These are phyloP conservation scores for Smittia sp. DNA, from an alignment of 2,888 invertebrate species.

Conservation along the genomic window DNA sequence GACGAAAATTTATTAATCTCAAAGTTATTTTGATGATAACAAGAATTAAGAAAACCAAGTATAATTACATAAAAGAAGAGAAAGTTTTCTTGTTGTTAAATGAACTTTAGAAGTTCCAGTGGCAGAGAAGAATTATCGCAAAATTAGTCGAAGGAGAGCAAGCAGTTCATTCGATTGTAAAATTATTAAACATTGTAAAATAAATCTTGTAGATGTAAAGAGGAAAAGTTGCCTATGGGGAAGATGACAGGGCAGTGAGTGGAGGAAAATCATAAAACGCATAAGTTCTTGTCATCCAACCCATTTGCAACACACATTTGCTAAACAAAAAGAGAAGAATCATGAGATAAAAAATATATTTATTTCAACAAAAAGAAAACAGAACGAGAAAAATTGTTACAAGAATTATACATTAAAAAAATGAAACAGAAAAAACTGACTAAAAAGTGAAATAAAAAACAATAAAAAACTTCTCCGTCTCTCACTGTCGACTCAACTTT, in stretches of 20 bases:
- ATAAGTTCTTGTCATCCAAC: not conserved
- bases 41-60: not conserved
- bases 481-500: no score
- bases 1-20: not conserved
- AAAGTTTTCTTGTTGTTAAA: not conserved
- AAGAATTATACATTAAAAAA: not conserved
- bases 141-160: not conserved
- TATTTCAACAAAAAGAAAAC: not conserved
- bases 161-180: not conserved
- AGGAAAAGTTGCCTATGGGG: not conserved
- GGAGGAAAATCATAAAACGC: not conserved
- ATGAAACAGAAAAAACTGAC: not conserved
- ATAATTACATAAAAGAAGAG: not conserved
- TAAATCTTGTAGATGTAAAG: slow-evolving; percentile 4
- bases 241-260: not conserved
- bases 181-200: slow-evolving; percentile 8
- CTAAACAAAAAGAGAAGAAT: not conserved
- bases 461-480: not conserved
- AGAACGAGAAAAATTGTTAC: slow-evolving; percentile 8
- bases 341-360: slow-evolving; percentile 1
- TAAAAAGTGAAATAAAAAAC: slow-evolving; percentile 5
- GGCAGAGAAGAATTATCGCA: not conserved
- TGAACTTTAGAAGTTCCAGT: slow-evolving; percentile 24
- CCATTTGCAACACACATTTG: slow-evolving; percentile 5
- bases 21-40: not conserved